Base-by-base conservation (phyloP, 2,797 vertebrate genomes). In the Micrastur ruficollis region DNA sequence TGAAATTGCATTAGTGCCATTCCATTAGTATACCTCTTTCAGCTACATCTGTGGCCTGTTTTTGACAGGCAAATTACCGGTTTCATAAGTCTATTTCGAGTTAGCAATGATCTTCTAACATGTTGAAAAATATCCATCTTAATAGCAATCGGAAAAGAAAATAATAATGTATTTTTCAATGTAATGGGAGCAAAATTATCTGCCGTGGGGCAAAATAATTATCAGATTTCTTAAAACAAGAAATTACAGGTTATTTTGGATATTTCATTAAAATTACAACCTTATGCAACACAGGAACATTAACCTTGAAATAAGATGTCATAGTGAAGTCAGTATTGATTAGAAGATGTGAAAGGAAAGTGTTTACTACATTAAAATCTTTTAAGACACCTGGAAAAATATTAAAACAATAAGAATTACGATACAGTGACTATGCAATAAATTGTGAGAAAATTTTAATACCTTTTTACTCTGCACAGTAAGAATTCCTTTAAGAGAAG, bases 1-100 rank as follows among this genome's bases (percentile, higher is more conserved):
- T 95, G 93, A 98, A 98, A 98, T 98, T 98, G 94, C 93, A 97
- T 98, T 98, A 98, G 94, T 97, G 97, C 96, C 97, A 95, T 97
- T 94, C 78, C 93, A 98, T 96, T 97, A 97, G 85, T 81, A 93
- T 15, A 92, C 89, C 84, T 97, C 86, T 97, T 98, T 97, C 94
- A 97, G 89, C 92, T 75, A 95, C 31, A 87, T 97, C 90, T 86
- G 81, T 94, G 95, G 90, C 83, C 94, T 76, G 93, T 25, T 96
- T 94, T 96, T 97, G 97, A 98, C 97, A 97, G 95, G 80, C 84
- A 98, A 98, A 98, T 98, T 97, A 98, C 92, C 85, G 95, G 92
- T 97, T 97, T 97, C 89, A 71, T 97, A 97, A 93, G 82, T 92
- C 93, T 93, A 96, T 95, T 95, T 90, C 94, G 75, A 90, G 56